Conservation (phyloP, 2,113 vertebrate species). For the Aspiorhynchus laticeps region DNA sequence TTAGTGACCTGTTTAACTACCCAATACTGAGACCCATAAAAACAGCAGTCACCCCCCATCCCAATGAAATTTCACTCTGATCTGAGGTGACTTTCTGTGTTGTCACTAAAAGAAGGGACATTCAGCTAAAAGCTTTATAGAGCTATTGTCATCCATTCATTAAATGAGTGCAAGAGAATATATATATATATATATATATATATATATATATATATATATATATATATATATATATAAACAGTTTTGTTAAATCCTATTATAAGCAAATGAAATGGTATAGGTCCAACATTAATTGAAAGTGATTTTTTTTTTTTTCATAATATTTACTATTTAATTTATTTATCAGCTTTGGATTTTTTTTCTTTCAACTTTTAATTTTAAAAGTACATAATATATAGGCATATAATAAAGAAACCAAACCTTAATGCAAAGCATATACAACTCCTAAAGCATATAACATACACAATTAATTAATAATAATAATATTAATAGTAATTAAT, state of each 20-base stretch:
- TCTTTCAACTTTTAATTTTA: no score
- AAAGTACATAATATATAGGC: no score
- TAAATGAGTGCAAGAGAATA: background rate
- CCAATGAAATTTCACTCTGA: conserved; percentile 38
- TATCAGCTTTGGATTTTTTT: no score
- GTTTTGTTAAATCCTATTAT: no score
- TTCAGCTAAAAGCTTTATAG: conserved; percentile 4
- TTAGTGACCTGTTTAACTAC: conserved; percentile 63
- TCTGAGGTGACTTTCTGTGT: conserved; percentile 51
- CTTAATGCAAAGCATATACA: no score
- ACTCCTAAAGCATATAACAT: no score
- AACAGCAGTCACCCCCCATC: conserved; percentile 14
- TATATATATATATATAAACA: no score
- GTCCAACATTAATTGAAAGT: background rate
- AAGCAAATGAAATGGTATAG: background rate
- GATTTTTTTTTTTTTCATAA: background rate
- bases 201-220: no score
- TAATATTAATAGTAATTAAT: no score
- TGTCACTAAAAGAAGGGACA: background rate
- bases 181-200: no score
- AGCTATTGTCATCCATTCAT: background rate
- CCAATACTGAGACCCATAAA: conserved; percentile 50
- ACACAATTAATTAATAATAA: background rate
- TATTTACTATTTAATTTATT: no score
- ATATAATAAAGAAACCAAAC: no score